Evolutionary conservation across 2,113 vertebrate genomes (phyloP).

Genomic region (Ondatra zibethicus): DNA sequence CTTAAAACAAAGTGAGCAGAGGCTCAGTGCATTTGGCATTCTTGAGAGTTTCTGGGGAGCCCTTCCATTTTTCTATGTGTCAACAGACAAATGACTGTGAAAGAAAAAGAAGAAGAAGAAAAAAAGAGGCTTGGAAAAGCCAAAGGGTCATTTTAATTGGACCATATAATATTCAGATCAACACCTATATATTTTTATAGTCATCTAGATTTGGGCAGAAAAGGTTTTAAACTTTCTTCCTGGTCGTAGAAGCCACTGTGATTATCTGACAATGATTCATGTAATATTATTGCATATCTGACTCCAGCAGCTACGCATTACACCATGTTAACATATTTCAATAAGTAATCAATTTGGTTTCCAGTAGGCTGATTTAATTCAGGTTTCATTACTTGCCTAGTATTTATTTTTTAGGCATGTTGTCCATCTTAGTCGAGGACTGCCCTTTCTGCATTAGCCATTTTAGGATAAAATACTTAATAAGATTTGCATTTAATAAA

Average conservation of each 20-base stretch:
- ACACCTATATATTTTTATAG: slow-evolving; percentile 72
- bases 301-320: slow-evolving; percentile 84
- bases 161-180: slow-evolving; percentile 48
- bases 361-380: slow-evolving; percentile 85
- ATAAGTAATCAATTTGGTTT: slow-evolving; percentile 88
- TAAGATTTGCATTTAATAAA: slow-evolving; percentile 92
- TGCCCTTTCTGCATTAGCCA: slow-evolving; percentile 86
- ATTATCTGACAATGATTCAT: slow-evolving; percentile 85
- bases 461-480: slow-evolving; percentile 90
- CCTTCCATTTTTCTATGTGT: background rate
- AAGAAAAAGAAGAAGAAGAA: background rate
- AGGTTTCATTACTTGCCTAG: slow-evolving; percentile 83
- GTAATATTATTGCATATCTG: slow-evolving; percentile 84
- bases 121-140: background rate
- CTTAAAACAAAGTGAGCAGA: slow-evolving; percentile 37
- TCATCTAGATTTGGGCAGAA: slow-evolving; percentile 75
- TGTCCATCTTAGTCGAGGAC: slow-evolving; percentile 86
- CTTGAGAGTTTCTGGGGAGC: slow-evolving; percentile 37
- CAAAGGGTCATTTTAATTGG: slow-evolving; percentile 2
- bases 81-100: slow-evolving; percentile 28
- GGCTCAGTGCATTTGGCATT: slow-evolving; percentile 4
- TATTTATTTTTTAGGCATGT: slow-evolving; percentile 86
- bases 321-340: slow-evolving; percentile 88
- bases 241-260: slow-evolving; percentile 65
- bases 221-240: slow-evolving; percentile 81